Percentiles rank a stretch among this genome's conserved stretches.
These are phyloP conservation scores for Doryteuthis pealeii DNA, from an alignment of 1,140 invertebrate genomes.

Conservation along the genomic window DNA sequence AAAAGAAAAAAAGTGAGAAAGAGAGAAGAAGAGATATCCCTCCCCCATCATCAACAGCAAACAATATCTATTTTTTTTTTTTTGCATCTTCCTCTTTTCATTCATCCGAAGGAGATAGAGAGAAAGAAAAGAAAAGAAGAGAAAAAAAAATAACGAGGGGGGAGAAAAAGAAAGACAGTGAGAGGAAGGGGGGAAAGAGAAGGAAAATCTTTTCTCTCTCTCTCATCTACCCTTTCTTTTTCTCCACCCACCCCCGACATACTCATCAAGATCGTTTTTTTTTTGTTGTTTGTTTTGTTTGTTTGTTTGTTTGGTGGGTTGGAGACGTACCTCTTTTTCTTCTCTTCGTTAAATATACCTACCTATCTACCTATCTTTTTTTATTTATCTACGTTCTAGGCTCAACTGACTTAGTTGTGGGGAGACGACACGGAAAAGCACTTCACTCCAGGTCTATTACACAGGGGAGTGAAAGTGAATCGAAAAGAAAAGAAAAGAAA, in stretches of 20 bases:
- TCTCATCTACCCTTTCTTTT: too few species aligned
- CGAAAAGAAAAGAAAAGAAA: too few species aligned
- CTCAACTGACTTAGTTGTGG: too few species aligned
- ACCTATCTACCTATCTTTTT: neutral
- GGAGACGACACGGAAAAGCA: too few species aligned
- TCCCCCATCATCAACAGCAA: neutral
- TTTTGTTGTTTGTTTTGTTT: too few species aligned
- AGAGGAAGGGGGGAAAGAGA: neutral
- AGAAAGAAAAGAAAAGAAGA: neutral
- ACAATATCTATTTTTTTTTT: neutral
- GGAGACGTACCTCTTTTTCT: neutral
- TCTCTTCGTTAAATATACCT: conserved; percentile 4
- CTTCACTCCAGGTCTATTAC: too few species aligned
- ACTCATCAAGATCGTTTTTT: too few species aligned
- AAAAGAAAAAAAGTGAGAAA: neutral
- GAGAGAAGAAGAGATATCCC: too few species aligned
- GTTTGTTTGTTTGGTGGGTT: neutral
- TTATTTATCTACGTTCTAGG: too few species aligned
- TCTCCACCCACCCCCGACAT: too few species aligned
- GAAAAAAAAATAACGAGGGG: too few species aligned
- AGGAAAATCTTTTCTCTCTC: neutral
- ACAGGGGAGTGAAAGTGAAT: too few species aligned
- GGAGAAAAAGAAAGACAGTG: neutral
- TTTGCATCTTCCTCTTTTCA: neutral
- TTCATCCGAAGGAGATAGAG: neutral